phyloP scores from a whole-genome alignment of 2,888 invertebrate species.

The Stenchaetothrips biformis region DNA sequence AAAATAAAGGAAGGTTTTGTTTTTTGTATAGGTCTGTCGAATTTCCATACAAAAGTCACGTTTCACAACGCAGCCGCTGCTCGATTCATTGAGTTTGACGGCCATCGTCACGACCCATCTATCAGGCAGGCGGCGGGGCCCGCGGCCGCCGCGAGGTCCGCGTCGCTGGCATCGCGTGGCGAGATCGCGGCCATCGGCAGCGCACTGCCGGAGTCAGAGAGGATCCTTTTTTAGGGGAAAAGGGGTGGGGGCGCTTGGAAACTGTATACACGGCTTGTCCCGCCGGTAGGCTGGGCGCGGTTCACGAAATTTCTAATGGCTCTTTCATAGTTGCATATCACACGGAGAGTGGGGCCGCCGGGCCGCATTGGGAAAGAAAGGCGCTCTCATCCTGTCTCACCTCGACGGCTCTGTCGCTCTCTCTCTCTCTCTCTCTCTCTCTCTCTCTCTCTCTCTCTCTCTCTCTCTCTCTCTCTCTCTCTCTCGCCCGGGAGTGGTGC shows the following conservation, averaged over 20 bases:
- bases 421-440: neutral
- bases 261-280: neutral
- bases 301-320: slow-evolving; percentile 15
- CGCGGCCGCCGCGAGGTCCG: too few species aligned
- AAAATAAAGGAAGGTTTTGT: too few species aligned
- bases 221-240: neutral
- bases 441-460: neutral
- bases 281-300: slow-evolving; percentile 3
- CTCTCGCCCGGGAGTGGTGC: neutral
- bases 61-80: too few species aligned
- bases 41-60: too few species aligned
- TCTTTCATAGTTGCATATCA: neutral
- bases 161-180: neutral
- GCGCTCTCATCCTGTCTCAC: too few species aligned
- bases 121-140: neutral
- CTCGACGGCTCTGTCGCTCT: neutral
- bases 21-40: too few species aligned
- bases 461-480: neutral
- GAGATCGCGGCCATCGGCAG: neutral
- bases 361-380: neutral
- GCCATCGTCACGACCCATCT: too few species aligned
- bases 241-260: neutral
- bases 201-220: slow-evolving; percentile 12
- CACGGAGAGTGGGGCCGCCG: neutral
- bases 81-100: too few species aligned